A percentile compares a stretch with the other conserved stretches of the same genome.
phyloP scores from a whole-genome alignment of 2,888 invertebrate genomes.

The Cataglyphis livida region DNA sequence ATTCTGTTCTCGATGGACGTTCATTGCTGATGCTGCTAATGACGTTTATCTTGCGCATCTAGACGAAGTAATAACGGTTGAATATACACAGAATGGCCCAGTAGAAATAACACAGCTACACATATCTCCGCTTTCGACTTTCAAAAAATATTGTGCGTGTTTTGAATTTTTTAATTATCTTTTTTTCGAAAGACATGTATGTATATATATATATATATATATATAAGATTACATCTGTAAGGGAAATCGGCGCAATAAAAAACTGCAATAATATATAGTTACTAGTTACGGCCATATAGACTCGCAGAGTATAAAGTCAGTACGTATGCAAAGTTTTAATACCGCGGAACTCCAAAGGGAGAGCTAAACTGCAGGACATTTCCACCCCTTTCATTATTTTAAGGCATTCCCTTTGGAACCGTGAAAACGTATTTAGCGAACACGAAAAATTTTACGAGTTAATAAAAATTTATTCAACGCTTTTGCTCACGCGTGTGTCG shows the following conservation, averaged over 20 bases:
- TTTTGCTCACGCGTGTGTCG: background rate
- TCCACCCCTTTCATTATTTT: conserved; percentile 38
- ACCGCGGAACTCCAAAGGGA: conserved; percentile 25
- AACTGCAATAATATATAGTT: conserved; percentile 16
- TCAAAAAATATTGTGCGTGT: background rate
- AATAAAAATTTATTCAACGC: conserved; percentile 39
- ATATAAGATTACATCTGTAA: background rate
- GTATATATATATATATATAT: too few species aligned
- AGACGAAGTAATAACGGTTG: conserved; percentile 39
- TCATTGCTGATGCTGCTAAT: conserved; percentile 68
- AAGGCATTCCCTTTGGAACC: conserved; percentile 29
- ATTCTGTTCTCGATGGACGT: conserved; percentile 64
- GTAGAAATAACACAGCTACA: background rate
- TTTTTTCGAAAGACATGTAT: background rate
- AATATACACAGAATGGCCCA: background rate
- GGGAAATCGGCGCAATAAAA: conserved; percentile 13
- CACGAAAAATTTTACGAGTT: conserved; percentile 39
- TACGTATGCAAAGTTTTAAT: conserved; percentile 41
- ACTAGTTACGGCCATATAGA: conserved; percentile 22
- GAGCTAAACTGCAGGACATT: conserved; percentile 35
- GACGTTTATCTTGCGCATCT: conserved; percentile 65
- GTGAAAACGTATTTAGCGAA: conserved; percentile 41
- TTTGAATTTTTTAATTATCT: conserved; percentile 8
- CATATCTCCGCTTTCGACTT: background rate
- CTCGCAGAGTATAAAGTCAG: conserved; percentile 15